Percentiles rank a stretch among this genome's conserved stretches.
Evolutionary conservation across 2,797 vertebrate genomes (phyloP).

Genomic region (Fratercula arctica): DNA sequence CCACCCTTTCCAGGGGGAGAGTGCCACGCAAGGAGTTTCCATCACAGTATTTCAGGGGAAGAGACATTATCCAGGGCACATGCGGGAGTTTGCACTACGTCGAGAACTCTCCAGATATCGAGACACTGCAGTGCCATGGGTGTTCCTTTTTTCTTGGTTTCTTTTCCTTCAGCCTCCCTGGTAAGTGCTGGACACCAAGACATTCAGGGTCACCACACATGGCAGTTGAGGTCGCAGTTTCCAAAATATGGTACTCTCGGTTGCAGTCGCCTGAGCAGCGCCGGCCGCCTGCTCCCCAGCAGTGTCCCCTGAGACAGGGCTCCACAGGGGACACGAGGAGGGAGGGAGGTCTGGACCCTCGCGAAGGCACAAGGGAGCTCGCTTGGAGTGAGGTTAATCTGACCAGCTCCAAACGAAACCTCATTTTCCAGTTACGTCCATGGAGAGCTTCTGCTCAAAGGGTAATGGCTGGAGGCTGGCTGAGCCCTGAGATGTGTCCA

Average conservation of each 20-base stretch:
- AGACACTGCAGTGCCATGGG: neutral
- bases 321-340: neutral
- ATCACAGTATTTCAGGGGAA: neutral
- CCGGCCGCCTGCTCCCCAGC: neutral
- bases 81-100: rapidly evolving
- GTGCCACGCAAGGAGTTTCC: neutral
- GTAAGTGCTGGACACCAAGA: neutral
- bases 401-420: neutral
- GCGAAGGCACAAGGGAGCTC: neutral
- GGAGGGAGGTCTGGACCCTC: neutral
- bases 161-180: neutral
- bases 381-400: neutral
- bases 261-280: neutral
- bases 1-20: neutral
- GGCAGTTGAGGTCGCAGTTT: neutral
- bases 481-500: neutral
- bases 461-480: neutral
- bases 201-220: neutral
- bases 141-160: neutral
- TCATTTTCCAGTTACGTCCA: neutral
- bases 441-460: neutral
- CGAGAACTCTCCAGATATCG: neutral
- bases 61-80: neutral
- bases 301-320: neutral
- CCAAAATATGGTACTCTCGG: neutral